A percentile compares a stretch with the other conserved stretches of the same genome.
phyloP scores from a whole-genome alignment of 2,113 vertebrate species.

The Podarcis muralis region DNA sequence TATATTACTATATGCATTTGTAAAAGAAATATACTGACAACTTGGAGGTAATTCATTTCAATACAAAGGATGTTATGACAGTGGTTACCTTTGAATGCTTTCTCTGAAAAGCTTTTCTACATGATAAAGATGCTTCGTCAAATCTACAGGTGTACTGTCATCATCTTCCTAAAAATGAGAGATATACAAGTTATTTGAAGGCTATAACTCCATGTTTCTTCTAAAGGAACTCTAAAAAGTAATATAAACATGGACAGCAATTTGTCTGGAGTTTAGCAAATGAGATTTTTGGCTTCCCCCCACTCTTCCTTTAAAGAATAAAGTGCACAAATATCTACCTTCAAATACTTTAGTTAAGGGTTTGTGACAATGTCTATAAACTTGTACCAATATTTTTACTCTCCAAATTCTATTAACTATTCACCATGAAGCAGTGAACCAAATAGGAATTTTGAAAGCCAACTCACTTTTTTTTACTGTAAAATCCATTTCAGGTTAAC shows the following conservation, averaged over 20 bases:
- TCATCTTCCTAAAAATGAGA: constrained; percentile 85
- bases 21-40: background rate
- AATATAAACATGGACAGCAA: constrained; percentile 1
- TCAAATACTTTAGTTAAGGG: constrained; percentile 4
- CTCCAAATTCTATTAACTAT: background rate
- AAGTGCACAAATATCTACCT: constrained; percentile 11
- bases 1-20: constrained; percentile 17
- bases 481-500: background rate
- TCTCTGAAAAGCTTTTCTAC: constrained; percentile 93
- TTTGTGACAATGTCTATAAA: background rate
- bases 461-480: background rate
- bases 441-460: background rate
- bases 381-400: background rate
- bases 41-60: background rate
- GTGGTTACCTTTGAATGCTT: constrained; percentile 85
- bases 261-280: background rate
- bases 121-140: constrained; percentile 85
- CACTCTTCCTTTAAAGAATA: background rate
- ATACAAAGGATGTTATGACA: constrained; percentile 23
- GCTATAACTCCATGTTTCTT: background rate
- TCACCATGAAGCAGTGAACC: background rate
- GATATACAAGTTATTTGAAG: constrained; percentile 34
- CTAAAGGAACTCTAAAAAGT: constrained; percentile 3
- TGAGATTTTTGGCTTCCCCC: background rate
- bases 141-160: constrained; percentile 81